Percentiles rank a stretch among this genome's conserved stretches.
Evolutionary conservation across 1,140 invertebrate genomes (phyloP).

Genomic region (Nasonia longicornis): DNA sequence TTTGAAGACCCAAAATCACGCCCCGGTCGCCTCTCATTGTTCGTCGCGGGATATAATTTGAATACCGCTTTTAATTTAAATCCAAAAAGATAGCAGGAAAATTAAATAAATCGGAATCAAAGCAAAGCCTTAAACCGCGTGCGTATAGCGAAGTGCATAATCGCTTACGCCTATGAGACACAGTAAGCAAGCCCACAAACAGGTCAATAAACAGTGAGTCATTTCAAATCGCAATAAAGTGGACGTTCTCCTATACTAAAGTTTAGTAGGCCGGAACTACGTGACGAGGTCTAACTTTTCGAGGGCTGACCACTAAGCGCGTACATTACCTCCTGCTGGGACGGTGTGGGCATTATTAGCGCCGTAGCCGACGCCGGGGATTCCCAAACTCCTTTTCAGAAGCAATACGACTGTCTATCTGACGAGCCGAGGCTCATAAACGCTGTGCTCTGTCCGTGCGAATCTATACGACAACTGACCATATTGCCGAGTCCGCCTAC

Average conservation of each 20-base stretch:
- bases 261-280: too few relatives aligned
- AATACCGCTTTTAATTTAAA: too few relatives aligned
- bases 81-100: too few relatives aligned
- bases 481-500: too few relatives aligned
- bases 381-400: conserved; percentile 29
- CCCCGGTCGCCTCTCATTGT: too few relatives aligned
- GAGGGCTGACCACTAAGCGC: neutral
- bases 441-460: neutral
- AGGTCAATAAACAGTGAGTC: conserved; percentile 13
- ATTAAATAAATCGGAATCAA: too few relatives aligned
- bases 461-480: neutral
- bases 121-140: too few relatives aligned
- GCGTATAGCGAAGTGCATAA: neutral
- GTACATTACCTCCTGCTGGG: neutral
- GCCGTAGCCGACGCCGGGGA: conserved; percentile 18
- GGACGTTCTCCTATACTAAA: neutral
- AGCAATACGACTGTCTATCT: conserved; percentile 9
- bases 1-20: too few relatives aligned
- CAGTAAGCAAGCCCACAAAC: neutral
- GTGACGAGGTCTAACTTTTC: too few relatives aligned
- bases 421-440: neutral
- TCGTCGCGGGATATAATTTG: too few relatives aligned
- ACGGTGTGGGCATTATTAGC: neutral
- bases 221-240: neutral
- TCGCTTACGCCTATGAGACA: too few relatives aligned